Evolutionary conservation across 2,888 invertebrate genomes (phyloP).

Genomic region (Himalopsyche kuldschensis): DNA sequence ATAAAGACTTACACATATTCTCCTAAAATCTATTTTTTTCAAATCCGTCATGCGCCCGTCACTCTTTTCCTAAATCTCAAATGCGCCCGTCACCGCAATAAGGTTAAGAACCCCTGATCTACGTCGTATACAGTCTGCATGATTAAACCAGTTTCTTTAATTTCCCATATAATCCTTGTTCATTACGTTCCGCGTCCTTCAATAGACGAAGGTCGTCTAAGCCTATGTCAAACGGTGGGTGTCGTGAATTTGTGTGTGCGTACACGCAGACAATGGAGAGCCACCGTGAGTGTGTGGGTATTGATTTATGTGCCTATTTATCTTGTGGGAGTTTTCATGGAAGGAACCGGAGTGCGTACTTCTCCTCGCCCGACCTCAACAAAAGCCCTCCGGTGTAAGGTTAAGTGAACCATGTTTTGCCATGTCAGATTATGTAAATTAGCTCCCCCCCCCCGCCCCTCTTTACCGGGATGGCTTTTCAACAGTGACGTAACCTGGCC

Average conservation of each 20-base stretch:
- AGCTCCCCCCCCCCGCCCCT: not conserved
- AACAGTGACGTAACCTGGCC: not conserved
- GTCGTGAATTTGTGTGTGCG: not conserved
- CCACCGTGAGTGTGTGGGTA: not conserved
- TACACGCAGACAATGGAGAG: not conserved
- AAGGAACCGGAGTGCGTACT: not conserved
- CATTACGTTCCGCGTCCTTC: not conserved
- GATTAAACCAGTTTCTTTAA: not conserved
- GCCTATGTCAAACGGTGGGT: not conserved
- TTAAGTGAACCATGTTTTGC: not conserved
- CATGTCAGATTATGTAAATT: constrained; percentile 1
- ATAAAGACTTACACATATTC: too few relatives aligned
- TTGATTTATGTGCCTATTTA: not conserved
- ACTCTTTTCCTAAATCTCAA: too few relatives aligned
- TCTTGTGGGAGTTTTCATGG: not conserved
- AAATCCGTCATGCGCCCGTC: too few relatives aligned
- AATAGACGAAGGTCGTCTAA: not conserved
- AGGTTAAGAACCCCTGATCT: too few relatives aligned
- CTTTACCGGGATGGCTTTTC: not conserved
- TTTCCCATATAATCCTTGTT: not conserved
- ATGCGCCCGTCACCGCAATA: too few relatives aligned
- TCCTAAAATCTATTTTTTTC: too few relatives aligned
- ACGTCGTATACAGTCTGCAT: too few relatives aligned
- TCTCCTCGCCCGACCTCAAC: not conserved
- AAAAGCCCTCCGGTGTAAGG: not conserved